Evolutionary conservation across 2,113 vertebrate species (phyloP).

Genomic region (Eptesicus fuscus): DNA sequence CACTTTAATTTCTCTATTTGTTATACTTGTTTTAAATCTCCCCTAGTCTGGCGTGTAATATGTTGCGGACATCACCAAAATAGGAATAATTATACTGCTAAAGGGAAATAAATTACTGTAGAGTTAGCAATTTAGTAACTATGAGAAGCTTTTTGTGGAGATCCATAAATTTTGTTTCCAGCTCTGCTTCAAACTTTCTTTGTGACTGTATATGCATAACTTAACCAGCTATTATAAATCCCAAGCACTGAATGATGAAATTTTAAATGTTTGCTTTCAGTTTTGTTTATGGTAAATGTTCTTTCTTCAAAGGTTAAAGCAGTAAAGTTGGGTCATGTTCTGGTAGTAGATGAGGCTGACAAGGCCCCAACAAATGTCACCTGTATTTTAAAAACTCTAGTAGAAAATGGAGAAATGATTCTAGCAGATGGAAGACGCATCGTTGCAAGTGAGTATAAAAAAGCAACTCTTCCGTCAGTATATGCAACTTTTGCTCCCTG

Average conservation of each 20-base stretch:
- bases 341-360: conserved; percentile 97
- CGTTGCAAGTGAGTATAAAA: conserved; percentile 88
- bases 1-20: not conserved
- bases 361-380: conserved; percentile 99
- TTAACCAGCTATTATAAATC: not conserved
- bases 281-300: conserved; percentile 53
- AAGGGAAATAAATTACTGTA: not conserved
- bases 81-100: not conserved
- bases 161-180: not conserved
- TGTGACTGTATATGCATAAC: not conserved
- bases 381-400: conserved; percentile 96
- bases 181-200: not conserved
- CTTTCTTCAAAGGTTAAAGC: conserved; percentile 91
- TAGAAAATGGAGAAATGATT: conserved; percentile 98
- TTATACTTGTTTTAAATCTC: not conserved
- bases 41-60: not conserved
- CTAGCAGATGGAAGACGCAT: conserved; percentile 95
- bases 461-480: not conserved
- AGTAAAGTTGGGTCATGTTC: conserved; percentile 91
- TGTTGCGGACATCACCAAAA: not conserved
- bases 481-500: not conserved
- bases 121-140: not conserved
- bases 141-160: not conserved
- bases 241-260: not conserved
- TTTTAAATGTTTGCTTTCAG: not conserved